These are phyloP conservation scores for Holacanthella duospinosa DNA, from an alignment of 2,888 invertebrate species.

Conservation along the genomic window DNA sequence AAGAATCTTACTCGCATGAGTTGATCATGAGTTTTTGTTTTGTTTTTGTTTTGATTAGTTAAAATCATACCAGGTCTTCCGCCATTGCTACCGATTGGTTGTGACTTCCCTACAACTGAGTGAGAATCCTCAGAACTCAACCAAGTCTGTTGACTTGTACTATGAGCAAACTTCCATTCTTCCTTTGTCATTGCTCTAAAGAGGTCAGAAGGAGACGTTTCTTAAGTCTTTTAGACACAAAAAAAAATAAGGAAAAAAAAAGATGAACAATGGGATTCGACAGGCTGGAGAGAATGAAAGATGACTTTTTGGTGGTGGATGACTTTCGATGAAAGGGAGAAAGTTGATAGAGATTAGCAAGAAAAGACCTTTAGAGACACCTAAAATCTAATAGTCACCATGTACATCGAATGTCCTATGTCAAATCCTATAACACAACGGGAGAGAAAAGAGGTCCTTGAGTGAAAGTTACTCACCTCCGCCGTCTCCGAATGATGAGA, in stretches of 20 bases:
- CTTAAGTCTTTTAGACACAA: background rate
- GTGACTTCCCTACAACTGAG: background rate
- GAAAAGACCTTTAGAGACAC: too few species aligned
- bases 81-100: background rate
- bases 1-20: background rate
- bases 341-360: background rate
- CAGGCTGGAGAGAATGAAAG: background rate
- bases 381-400: too few species aligned
- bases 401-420: background rate
- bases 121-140: slow-evolving; percentile 23
- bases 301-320: slow-evolving; percentile 1
- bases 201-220: background rate
- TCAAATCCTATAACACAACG: too few species aligned
- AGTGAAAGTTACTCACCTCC: slow-evolving; percentile 36
- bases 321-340: background rate
- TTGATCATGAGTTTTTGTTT: too few species aligned
- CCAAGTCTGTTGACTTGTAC: slow-evolving; percentile 32
- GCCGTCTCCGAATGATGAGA: slow-evolving; percentile 43
- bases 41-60: too few species aligned
- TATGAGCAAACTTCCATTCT: slow-evolving; percentile 26
- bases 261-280: too few species aligned
- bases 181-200: slow-evolving; percentile 16
- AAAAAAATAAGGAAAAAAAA: background rate
- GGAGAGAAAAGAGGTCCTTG: background rate
- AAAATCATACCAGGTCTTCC: background rate